These are phyloP conservation scores for Salpingus planirostris DNA, from an alignment of 2,888 invertebrate genomes.

Conservation along the genomic window DNA sequence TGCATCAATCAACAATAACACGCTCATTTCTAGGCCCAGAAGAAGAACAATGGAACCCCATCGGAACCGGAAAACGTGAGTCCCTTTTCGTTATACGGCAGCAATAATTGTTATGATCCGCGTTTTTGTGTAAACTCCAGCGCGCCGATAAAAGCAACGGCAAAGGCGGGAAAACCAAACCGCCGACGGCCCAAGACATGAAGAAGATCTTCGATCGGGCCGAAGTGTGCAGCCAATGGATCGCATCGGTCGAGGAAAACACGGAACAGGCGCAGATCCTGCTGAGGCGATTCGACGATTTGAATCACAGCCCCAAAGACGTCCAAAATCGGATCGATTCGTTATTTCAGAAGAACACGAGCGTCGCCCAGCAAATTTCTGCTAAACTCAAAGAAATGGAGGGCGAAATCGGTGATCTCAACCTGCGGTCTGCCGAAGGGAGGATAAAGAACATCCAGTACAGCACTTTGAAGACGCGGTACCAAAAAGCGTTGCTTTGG, in stretches of 20 bases:
- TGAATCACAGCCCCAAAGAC: constrained; percentile 23
- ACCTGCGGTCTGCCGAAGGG: constrained; percentile 21
- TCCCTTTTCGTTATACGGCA: too few species aligned
- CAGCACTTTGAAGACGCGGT: constrained; percentile 42
- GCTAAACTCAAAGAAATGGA: constrained; percentile 27
- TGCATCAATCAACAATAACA: too few species aligned
- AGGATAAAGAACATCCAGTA: constrained; percentile 46
- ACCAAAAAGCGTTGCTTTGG: constrained; percentile 44
- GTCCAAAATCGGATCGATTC: constrained; percentile 10
- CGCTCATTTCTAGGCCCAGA: too few species aligned
- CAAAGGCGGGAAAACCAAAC: too few species aligned
- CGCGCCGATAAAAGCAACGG: too few species aligned
- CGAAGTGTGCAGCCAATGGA: constrained; percentile 43
- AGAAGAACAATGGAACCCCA: too few species aligned
- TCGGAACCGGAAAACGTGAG: too few species aligned
- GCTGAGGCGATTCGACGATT: constrained; percentile 18
- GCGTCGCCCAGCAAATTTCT: constrained; percentile 24
- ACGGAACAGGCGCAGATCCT: constrained; percentile 27
- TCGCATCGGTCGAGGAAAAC: constrained; percentile 44
- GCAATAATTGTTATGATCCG: too few species aligned
- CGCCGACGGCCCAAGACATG: constrained; percentile 6
- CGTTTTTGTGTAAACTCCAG: too few species aligned
- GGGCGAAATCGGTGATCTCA: constrained; percentile 19
- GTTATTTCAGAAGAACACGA: constrained; percentile 28
- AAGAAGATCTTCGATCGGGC: constrained; percentile 24